Percentiles rank a stretch among this genome's conserved stretches.
phyloP scores from a whole-genome alignment of 2,888 invertebrate genomes.

The Perithous albicinctus region DNA sequence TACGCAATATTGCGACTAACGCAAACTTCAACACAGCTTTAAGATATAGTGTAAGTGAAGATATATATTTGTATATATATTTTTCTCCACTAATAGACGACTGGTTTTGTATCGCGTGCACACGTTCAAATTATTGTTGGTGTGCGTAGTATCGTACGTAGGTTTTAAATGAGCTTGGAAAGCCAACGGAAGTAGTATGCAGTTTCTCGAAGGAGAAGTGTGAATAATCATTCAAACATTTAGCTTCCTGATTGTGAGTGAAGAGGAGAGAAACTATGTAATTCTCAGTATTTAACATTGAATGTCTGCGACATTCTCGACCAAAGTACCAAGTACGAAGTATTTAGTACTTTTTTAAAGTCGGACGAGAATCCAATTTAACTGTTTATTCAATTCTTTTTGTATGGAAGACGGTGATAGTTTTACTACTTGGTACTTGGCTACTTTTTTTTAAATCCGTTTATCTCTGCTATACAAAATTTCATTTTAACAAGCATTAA shows the following conservation, averaged over 20 bases:
- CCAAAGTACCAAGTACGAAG: neutral
- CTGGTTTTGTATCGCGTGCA: conserved; percentile 10
- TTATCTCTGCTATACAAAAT: too few relatives aligned
- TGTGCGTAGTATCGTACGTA: neutral
- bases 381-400: neutral
- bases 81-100: conserved; percentile 1
- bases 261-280: too few relatives aligned
- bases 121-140: conserved; percentile 3
- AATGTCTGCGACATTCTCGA: neutral
- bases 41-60: neutral
- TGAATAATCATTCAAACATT: too few relatives aligned
- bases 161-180: neutral
- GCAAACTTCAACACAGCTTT: neutral
- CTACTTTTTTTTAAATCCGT: too few relatives aligned
- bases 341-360: neutral
- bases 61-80: conserved; percentile 17
- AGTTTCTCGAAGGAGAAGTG: neutral
- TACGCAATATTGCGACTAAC: conserved; percentile 35
- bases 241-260: too few relatives aligned
- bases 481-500: too few relatives aligned
- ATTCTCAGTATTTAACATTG: neutral
- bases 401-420: neutral
- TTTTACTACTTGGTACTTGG: too few relatives aligned
- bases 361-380: neutral
- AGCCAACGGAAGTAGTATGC: neutral